Evolutionary conservation across 2,113 vertebrate genomes (phyloP).

Genomic region (Melanostigma gelatinosum): DNA sequence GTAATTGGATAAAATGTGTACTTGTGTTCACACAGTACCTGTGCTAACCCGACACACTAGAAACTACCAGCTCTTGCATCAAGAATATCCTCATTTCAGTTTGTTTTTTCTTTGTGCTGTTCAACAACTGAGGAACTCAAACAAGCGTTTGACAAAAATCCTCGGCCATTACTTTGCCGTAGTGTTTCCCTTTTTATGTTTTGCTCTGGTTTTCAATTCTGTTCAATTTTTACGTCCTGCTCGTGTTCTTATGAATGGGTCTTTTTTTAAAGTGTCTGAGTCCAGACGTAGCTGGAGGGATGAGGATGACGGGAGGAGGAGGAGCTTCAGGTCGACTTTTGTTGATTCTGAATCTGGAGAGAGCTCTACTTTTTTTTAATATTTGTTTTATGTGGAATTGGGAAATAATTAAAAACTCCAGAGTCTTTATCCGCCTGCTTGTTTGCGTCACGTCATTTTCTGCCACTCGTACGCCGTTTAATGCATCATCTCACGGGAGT

Average conservation of each 20-base stretch:
- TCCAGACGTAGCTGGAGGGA: conserved; percentile 29
- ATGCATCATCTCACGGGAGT: no score
- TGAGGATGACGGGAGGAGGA: background rate
- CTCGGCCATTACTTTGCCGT: conserved; percentile 37
- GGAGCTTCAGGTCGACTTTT: conserved; percentile 34
- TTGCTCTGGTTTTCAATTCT: background rate
- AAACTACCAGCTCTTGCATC: conserved; percentile 76
- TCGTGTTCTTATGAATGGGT: conserved; percentile 48
- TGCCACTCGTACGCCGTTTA: background rate
- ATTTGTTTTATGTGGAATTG: conserved; percentile 79
- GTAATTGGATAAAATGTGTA: conserved; percentile 10
- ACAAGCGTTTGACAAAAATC: background rate
- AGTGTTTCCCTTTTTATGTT: conserved; percentile 13
- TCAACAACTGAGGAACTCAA: conserved; percentile 29
- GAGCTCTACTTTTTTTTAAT: conserved; percentile 70
- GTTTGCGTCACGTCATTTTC: conserved; percentile 4
- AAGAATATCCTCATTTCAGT: conserved; percentile 70
- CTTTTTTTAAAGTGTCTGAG: conserved; percentile 61
- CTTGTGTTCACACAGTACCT: conserved; percentile 21
- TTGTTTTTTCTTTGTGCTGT: conserved; percentile 36
- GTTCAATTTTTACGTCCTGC: conserved; percentile 47
- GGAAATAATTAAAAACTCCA: conserved; percentile 70
- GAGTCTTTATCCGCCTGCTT: conserved; percentile 51
- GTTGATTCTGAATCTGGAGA: conserved; percentile 46
- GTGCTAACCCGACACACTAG: conserved; percentile 35